phyloP scores from a whole-genome alignment of 1,140 invertebrate genomes.

The Bombus affinis region DNA sequence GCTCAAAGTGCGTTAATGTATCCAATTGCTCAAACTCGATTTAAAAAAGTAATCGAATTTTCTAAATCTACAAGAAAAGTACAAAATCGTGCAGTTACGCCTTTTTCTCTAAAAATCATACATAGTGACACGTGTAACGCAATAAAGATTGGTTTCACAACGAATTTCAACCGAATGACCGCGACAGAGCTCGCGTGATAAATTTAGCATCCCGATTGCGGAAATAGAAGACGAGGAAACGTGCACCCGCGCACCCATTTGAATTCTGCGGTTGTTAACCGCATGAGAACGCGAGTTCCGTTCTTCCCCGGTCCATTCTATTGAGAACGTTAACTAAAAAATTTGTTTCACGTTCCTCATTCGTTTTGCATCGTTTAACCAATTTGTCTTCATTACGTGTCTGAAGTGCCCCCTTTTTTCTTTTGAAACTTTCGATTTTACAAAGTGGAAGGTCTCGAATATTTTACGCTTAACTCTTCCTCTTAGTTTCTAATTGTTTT shows the following conservation, averaged over 20 bases:
- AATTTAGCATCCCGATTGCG: conserved; percentile 3
- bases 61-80: not conserved
- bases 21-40: not conserved
- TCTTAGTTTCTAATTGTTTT: too few species aligned
- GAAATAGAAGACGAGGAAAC: not conserved
- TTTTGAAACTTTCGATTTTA: too few species aligned
- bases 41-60: not conserved
- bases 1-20: not conserved
- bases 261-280: conserved; percentile 4
- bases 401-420: too few species aligned
- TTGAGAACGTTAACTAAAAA: not conserved
- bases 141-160: not conserved
- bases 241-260: not conserved
- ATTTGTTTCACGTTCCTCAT: not conserved
- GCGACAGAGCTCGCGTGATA: not conserved
- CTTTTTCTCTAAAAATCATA: not conserved
- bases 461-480: too few species aligned
- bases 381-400: not conserved
- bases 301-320: not conserved
- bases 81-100: not conserved
- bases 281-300: not conserved
- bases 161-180: not conserved
- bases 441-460: too few species aligned
- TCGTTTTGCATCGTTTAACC: not conserved
- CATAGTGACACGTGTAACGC: not conserved